Evolutionary conservation across 2,797 vertebrate species (phyloP), one percentile per base, ranked within the genome.

Genomic region (Neostethus bicornis): DNA sequence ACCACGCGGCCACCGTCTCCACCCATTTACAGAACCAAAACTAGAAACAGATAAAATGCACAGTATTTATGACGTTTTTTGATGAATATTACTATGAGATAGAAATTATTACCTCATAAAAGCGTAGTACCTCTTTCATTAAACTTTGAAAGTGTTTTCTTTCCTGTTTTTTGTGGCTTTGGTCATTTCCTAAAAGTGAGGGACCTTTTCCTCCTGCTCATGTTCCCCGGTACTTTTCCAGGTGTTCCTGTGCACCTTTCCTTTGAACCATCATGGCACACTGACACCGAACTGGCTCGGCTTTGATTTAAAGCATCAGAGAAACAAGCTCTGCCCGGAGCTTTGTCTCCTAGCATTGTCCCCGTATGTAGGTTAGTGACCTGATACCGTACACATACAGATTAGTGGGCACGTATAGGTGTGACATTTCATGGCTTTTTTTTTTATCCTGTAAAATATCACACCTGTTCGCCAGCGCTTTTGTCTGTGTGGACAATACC

Each of bases 361-460:
- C 17, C 1, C 26, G 42, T 54, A 65, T 79, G 61, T 68, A 48
- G 70, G 73, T 66, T 52, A 42, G 58, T 68, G 4, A 82, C 48
- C 14, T 10, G 70, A 86, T 41, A 64, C 64, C 21, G 32, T 19
- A 26, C 38, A 69, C 37, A 57, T 51, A 41, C 63, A 57, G 55
- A 51, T 53, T 26, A 29, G 11, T 31, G 50, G 60, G 52, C 28
- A 69, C 2, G 11, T 42, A 25, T 12, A 60, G 51, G 59, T 76
- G 48, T 58, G 58, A 44, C 46, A 64, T 54, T 64, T 63, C 70
- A 68, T 58, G 57, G 55, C 39, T 42, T 61, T 64, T 35, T 61
- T 64, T 35, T 35, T 35, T 46, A 54, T 63, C 49, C 51, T 2
- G 1, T 29, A 29, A 29, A 29, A 11, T 29, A 11, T 29, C 28